Base-by-base conservation (phyloP, 2,797 vertebrate genomes). In the Alectoris magna region DNA sequence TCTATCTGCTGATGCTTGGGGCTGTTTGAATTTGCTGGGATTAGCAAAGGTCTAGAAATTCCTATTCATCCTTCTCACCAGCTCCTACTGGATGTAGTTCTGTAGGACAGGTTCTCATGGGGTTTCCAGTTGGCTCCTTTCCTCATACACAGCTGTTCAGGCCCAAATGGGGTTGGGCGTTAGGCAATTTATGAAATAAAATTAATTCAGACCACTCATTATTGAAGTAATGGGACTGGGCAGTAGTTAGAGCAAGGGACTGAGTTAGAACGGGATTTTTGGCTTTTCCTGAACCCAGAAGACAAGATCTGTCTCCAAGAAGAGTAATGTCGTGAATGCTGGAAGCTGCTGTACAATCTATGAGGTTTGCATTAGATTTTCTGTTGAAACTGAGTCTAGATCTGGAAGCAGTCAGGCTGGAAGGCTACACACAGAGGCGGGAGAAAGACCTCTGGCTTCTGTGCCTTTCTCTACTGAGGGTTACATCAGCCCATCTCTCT, bases 131-230 rank as follows among this genome's bases (percentile, higher is more conserved):
- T 60, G 26, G 3, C 22, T 71, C 5, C 17, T 84, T 84, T 29
- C 6, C 14, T 46, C 41, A 26, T 15, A 55, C 5, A 17, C 11
- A 44, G 19, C 24, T 15, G 16, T 29, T 63, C 36, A 29, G 4
- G 6, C 58, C n/a, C 48, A 22, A 8, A 0, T 60, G 14, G 22
- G 17, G 2, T 0, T 1, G 53, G 34, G 31, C 7, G 6, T 10
- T 34, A 56, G 29, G 39, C 13, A 78, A 31, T 44, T 6, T 1
- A 4, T 31, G 21, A 43, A 77, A 22, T 19, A 68, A 74, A 80
- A 87, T 43, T 19, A 93, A 6, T 7, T 7, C 69, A 74, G 34
- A 36, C 26, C 18, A 38, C 8, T 51, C 49, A 51, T 39, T 8
- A 8, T 7, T 68, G 36, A 16, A 60, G 16, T 46, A 55, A 18